Evolutionary conservation across 2,113 vertebrate genomes (phyloP).

Genomic region (Cyrtonyx montezumae): DNA sequence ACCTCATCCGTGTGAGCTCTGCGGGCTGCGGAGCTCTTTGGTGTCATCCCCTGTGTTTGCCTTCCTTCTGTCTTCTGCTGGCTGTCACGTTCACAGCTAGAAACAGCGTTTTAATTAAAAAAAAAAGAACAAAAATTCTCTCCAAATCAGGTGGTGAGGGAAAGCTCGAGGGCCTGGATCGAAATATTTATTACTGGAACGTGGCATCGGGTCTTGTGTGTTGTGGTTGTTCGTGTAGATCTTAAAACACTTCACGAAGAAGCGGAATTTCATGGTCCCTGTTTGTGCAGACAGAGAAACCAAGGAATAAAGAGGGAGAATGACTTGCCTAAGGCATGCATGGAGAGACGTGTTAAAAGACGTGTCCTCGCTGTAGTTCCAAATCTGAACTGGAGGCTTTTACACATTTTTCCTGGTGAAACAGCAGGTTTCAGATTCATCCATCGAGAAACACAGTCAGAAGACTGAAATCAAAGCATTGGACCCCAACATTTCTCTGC

Average conservation of each 20-base stretch:
- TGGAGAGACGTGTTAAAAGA: slow-evolving; percentile 16
- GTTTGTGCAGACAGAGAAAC: slow-evolving; percentile 13
- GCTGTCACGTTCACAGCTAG: background rate
- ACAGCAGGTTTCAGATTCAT: background rate
- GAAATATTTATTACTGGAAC: background rate
- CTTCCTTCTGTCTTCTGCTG: background rate
- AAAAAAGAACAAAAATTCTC: background rate
- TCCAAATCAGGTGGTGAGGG: background rate
- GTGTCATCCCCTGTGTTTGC: background rate
- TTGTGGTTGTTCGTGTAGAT: background rate
- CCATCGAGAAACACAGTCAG: background rate
- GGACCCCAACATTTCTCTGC: background rate
- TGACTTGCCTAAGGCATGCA: slow-evolving; percentile 38
- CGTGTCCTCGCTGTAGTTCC: background rate
- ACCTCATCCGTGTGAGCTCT: background rate
- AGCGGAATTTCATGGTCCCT: background rate
- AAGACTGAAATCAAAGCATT: fast-evolving
- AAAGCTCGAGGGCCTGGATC: background rate
- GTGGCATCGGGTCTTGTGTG: background rate
- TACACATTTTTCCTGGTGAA: background rate
- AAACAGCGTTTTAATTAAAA: background rate
- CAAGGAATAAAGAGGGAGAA: slow-evolving; percentile 36
- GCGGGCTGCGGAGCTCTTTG: background rate
- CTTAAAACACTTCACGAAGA: background rate
- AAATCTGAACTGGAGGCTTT: background rate